Conservation (phyloP, 2,113 vertebrate genomes). For the Camelus dromedarius region DNA sequence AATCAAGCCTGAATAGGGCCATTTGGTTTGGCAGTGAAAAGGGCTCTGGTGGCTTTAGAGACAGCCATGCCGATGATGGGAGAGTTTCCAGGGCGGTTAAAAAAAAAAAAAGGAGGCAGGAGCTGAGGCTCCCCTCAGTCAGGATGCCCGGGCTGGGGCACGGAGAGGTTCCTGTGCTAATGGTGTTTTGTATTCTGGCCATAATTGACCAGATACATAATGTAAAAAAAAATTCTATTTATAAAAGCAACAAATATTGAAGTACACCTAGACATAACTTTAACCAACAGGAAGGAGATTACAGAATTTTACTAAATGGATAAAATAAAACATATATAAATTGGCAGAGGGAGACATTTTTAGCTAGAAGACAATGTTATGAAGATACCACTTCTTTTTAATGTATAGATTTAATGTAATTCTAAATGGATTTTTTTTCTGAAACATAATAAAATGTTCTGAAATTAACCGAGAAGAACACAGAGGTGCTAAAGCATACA, state of each 20-base stretch:
- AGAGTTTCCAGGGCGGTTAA: background rate
- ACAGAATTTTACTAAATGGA: background rate
- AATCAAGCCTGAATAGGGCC: background rate
- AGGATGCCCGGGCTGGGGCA: too few species aligned
- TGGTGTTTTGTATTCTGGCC: background rate
- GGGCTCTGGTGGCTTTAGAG: background rate
- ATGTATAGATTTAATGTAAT: background rate
- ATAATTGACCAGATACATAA: background rate
- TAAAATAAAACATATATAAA: background rate
- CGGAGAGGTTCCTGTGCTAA: accelerated
- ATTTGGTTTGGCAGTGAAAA: background rate
- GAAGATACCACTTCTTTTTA: background rate
- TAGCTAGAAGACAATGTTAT: background rate
- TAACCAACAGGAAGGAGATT: background rate
- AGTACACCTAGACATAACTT: background rate
- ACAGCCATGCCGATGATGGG: background rate
- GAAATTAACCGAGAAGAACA: background rate
- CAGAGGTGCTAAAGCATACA: background rate
- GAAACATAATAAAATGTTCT: background rate
- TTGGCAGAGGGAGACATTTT: background rate
- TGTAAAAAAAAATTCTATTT: background rate
- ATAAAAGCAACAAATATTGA: background rate
- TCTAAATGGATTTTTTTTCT: background rate
- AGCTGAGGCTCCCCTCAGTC: background rate
- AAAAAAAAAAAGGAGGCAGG: background rate